Base-by-base conservation (phyloP, 1,140 invertebrate species). In the Drosophila santomea region DNA sequence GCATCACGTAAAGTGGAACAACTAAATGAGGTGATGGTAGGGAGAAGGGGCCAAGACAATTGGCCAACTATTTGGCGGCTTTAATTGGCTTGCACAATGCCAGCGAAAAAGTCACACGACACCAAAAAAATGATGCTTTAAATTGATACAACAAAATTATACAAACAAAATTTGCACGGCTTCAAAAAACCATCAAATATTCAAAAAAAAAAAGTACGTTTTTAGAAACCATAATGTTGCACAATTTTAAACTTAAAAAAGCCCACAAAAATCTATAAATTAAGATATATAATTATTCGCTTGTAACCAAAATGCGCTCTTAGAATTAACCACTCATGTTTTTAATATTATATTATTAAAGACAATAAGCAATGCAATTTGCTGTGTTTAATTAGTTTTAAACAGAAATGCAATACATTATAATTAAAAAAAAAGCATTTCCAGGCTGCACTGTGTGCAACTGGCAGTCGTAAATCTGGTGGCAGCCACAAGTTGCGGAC, bases 81-180 rank as follows among this genome's bases (percentile, higher is more conserved):
- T 78, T 78, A 78, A 78, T 78, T 78, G 76, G 76, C 73, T 78
- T 74, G 58, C 74, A 74, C 58, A 74, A 74, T 74, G 47, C 50
- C 62, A 47, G n/a, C 20, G 25, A 68, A 45, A 36, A 51, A 57
- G 7, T 41, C 38, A 43, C 23, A 57, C 23, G 25, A 32, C 55
- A 43, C 23, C 28, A 14, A 32, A 35, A 64, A 64, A 41, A 10
- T n/a, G 14, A 8, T 32, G 17, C 14, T 3, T 14, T n/a, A 6
- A 28, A 32, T 5, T 23, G 36, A 35, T 35, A 17, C 28, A 6
- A 35, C 11, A 11, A 35, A 51, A n/a, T 32, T 15, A 4, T n/a
- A 50, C 8, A 35, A 48, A n/a, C 8, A 7, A 4, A 1, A 32
- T 32, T 32, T 7, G 3, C 28, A 2, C 28, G 1, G 7, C 8